Conservation (phyloP, 1,140 invertebrate genomes). For the Achatina immaculata region DNA sequence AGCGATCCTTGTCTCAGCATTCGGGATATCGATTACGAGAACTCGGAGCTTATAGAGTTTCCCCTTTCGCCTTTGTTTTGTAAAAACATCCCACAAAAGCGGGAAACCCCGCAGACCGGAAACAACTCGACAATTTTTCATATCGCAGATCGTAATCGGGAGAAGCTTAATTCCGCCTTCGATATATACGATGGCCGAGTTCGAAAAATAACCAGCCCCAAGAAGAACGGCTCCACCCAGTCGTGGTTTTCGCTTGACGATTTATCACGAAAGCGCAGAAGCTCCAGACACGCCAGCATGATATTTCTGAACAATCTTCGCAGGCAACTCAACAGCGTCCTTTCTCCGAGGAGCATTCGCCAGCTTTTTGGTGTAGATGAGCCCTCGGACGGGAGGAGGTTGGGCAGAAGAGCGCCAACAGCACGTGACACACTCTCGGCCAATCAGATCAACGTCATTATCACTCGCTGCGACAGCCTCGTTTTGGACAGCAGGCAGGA, state of each 20-base stretch:
- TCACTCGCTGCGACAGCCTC: slow-evolving; percentile 35
- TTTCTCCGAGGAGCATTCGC: slow-evolving; percentile 24
- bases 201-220: background rate
- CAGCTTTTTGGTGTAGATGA: slow-evolving; percentile 15
- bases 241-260: slow-evolving; percentile 38
- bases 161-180: background rate
- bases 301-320: slow-evolving; percentile 2
- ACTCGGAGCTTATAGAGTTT: background rate
- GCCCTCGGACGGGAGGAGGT: background rate
- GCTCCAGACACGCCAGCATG: background rate
- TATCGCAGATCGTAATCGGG: background rate
- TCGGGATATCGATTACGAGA: slow-evolving; percentile 4
- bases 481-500: slow-evolving; percentile 18
- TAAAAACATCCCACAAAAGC: background rate
- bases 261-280: background rate
- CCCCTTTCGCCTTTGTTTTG: background rate
- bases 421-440: slow-evolving; percentile 8
- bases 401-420: background rate
- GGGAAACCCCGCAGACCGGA: background rate
- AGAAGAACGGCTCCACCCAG: background rate
- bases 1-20: slow-evolving; percentile 30
- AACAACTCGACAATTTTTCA: background rate
- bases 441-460: slow-evolving; percentile 37
- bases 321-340: slow-evolving; percentile 10
- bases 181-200: background rate